Conservation (phyloP, 2,113 vertebrate species). For the Phaethornis superciliosus region DNA sequence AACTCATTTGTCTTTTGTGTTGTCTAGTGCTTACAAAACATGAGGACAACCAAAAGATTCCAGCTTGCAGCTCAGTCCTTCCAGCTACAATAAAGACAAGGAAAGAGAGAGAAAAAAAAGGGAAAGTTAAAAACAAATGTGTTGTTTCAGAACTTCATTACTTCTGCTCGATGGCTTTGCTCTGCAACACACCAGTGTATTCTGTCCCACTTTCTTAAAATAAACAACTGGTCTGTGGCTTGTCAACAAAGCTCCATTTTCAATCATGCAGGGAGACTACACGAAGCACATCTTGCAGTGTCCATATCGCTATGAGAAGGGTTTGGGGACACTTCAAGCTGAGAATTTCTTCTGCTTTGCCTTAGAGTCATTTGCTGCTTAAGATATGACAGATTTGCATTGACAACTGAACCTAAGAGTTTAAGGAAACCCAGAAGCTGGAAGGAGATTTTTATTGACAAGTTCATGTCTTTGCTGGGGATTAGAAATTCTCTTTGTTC, state of each 20-base stretch:
- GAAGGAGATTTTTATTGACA: slow-evolving; percentile 29
- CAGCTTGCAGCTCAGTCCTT: not conserved
- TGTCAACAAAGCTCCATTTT: slow-evolving; percentile 53
- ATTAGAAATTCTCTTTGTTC: not conserved
- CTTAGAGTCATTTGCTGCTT: slow-evolving; percentile 42
- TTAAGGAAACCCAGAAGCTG: slow-evolving; percentile 23
- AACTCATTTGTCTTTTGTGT: not conserved
- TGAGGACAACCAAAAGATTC: not conserved
- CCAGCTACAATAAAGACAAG: not conserved
- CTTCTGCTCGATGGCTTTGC: slow-evolving; percentile 19
- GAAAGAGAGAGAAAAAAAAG: not conserved
- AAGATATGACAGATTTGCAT: slow-evolving; percentile 13
- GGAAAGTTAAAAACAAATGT: not conserved
- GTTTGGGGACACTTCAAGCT: slow-evolving; percentile 31
- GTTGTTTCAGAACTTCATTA: slow-evolving; percentile 3
- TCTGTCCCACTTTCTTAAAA: slow-evolving; percentile 58
- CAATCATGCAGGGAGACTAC: slow-evolving; percentile 24
- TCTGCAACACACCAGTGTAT: not conserved
- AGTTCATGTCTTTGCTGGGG: not conserved
- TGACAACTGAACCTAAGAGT: slow-evolving; percentile 47
- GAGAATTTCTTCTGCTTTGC: slow-evolving; percentile 44
- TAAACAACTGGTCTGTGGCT: slow-evolving; percentile 30
- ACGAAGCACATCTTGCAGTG: not conserved
- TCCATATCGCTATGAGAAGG: not conserved
- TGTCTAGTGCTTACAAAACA: not conserved